These are phyloP conservation scores for Acanthococcus lagerstroemiae DNA, from an alignment of 2,888 invertebrate genomes.

Conservation along the genomic window DNA sequence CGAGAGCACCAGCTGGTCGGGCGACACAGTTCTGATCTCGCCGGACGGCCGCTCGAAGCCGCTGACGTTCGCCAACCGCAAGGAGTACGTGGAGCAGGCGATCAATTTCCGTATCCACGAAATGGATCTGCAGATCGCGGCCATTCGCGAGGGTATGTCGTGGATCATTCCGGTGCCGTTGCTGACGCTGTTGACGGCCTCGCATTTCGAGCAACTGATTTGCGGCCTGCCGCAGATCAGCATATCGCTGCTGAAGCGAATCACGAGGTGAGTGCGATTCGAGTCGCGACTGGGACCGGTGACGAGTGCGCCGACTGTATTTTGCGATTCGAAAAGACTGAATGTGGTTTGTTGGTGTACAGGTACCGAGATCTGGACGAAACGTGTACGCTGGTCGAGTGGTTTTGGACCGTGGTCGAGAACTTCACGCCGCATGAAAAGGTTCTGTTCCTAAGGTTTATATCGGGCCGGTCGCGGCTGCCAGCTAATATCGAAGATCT, in stretches of 20 bases:
- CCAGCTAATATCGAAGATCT: conserved; percentile 56
- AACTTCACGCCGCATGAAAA: conserved; percentile 52
- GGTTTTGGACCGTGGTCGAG: conserved; percentile 56
- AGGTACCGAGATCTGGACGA: conserved; percentile 56
- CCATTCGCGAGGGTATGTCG: conserved; percentile 54
- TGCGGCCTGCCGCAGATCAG: conserved; percentile 55
- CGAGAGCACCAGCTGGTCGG: conserved; percentile 53
- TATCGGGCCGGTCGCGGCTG: conserved; percentile 53
- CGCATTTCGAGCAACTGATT: conserved; percentile 52
- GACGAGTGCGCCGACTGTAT: too few relatives aligned
- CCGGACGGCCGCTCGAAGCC: conserved; percentile 52
- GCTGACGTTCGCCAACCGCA: conserved; percentile 50
- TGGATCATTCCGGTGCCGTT: conserved; percentile 55
- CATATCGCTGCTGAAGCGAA: conserved; percentile 49
- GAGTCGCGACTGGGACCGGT: not conserved
- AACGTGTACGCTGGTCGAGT: conserved; percentile 49
- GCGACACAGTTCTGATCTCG: conserved; percentile 50
- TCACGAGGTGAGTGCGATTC: conserved; percentile 47
- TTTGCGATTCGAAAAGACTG: too few relatives aligned
- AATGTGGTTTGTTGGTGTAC: too few relatives aligned
- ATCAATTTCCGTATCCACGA: conserved; percentile 52
- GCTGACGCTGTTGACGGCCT: conserved; percentile 50
- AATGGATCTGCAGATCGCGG: conserved; percentile 50
- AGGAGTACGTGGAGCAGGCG: conserved; percentile 52
- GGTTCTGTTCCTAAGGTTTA: conserved; percentile 55